Percentiles rank a stretch among this genome's conserved stretches.
These are phyloP conservation scores for Sthenelais limicola DNA, from an alignment of 2,888 invertebrate species.

Conservation along the genomic window DNA sequence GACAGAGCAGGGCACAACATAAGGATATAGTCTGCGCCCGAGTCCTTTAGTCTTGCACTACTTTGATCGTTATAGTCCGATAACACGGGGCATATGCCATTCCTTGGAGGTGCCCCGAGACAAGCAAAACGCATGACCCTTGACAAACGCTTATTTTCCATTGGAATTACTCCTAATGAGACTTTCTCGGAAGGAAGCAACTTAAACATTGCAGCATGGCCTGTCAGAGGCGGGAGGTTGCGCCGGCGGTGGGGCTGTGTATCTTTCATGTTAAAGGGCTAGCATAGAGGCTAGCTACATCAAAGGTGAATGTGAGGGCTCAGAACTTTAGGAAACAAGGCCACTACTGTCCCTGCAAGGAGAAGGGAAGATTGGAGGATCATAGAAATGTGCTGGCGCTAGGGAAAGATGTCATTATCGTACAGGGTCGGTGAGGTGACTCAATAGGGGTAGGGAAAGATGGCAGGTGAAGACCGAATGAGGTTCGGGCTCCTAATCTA, in stretches of 20 bases:
- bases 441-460: too few species aligned
- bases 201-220: constrained; percentile 23
- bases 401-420: too few species aligned
- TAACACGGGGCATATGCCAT: constrained; percentile 17
- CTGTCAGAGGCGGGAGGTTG: too few species aligned
- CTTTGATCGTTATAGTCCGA: constrained; percentile 23
- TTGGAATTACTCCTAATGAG: constrained; percentile 19
- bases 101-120: neutral
- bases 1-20: constrained; percentile 3
- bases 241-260: neutral
- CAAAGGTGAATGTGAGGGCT: neutral
- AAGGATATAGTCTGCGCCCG: constrained; percentile 8
- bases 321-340: too few species aligned
- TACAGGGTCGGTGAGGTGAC: too few species aligned
- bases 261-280: constrained; percentile 35
- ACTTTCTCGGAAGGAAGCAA: constrained; percentile 1
- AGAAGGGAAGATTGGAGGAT: too few species aligned
- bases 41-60: constrained; percentile 11
- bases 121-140: neutral
- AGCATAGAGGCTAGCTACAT: neutral
- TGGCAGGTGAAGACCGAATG: too few species aligned
- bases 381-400: too few species aligned
- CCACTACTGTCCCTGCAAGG: too few species aligned
- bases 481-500: too few species aligned
- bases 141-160: constrained; percentile 12